Evolutionary conservation across 2,113 vertebrate species (phyloP), one percentile per base, ranked within the genome.

Genomic region (Hydrochoerus hydrochaeris): DNA sequence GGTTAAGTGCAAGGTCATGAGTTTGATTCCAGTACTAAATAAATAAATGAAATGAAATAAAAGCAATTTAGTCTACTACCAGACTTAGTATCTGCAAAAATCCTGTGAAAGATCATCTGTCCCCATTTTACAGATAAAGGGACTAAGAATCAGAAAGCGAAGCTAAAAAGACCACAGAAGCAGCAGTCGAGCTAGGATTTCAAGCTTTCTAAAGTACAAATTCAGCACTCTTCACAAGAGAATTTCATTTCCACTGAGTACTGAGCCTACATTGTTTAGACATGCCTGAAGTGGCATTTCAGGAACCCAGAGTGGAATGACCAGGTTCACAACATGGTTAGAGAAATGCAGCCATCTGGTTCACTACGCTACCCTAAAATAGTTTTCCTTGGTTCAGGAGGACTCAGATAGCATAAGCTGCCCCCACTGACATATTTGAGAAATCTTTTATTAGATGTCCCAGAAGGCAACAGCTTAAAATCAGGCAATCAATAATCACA

Each of bases 381-480:
- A 67, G 5, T 69, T 88, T 82, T 88, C 93, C n/a, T 67, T 85
- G 91, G 73, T 75, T 93, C 60, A 44, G 57, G 86, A 95, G 85
- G 65, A 60, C 57, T 89, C 30, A 8, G 71, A n/a, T 95, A 75
- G 90, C 67, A 85, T 52, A 88, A 62, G 82, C 71, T 91, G 54
- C 85, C 85, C 44, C 57, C 19, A 97, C 94, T 57, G 85, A 95
- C n/a, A 91, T 58, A 69, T 96, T 98, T 95, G 94, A 98, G 94
- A 97, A 97, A 96, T 94, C 85, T 97, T 98, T 98, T 97, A 98
- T 98, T 98, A 97, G 95, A 95, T 90, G 88, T 96, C 95, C 85
- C 94, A 95, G 95, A 97, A 96, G 96, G 97, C 95, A 98, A 97
- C 91, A 95, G 86, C 97, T 97, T 96, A 92, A 98, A 97, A 97